Percentiles rank a stretch among this genome's conserved stretches.
phyloP scores from a whole-genome alignment of 53 echinoderm and acorn worm genomes.

The Zoroaster sp. region DNA sequence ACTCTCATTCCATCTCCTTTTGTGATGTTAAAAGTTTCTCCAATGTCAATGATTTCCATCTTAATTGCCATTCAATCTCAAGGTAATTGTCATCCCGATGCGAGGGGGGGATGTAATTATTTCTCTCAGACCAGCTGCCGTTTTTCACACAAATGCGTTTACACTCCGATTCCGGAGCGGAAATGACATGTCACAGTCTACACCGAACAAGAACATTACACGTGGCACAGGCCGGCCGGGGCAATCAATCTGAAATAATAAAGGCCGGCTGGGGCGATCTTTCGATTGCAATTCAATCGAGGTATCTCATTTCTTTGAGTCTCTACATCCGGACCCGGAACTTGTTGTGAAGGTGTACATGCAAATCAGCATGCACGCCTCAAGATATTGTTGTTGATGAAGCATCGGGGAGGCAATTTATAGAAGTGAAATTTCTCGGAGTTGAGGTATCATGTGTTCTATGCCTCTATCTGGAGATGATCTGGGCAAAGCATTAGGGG shows the following conservation, averaged over 20 bases:
- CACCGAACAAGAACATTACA: slow-evolving; percentile 1
- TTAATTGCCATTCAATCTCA: slow-evolving; percentile 11
- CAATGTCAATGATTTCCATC: not conserved
- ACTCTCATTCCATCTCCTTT: too few species aligned
- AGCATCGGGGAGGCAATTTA: not conserved
- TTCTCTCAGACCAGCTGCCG: slow-evolving; percentile 10
- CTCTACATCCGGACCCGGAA: slow-evolving; percentile 48
- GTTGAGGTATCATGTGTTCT: not conserved
- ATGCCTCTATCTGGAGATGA: not conserved
- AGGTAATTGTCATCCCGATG: not conserved
- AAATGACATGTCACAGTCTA: slow-evolving; percentile 45
- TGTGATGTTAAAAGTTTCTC: too few species aligned
- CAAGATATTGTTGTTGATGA: not conserved
- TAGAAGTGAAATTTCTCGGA: not conserved
- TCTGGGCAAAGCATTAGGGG: not conserved
- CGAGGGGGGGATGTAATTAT: not conserved
- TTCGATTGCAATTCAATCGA: slow-evolving; percentile 9
- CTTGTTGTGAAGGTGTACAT: not conserved
- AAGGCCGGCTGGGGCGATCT: not conserved
- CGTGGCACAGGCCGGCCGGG: not conserved
- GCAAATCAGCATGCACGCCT: not conserved
- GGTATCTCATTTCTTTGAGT: slow-evolving; percentile 47
- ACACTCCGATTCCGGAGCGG: not conserved
- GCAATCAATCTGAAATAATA: slow-evolving; percentile 25
- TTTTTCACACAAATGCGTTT: slow-evolving; percentile 8